A percentile compares a stretch with the other conserved stretches of the same genome.
phyloP scores from a whole-genome alignment of 2,797 vertebrate genomes.

The Podarcis siculus region DNA sequence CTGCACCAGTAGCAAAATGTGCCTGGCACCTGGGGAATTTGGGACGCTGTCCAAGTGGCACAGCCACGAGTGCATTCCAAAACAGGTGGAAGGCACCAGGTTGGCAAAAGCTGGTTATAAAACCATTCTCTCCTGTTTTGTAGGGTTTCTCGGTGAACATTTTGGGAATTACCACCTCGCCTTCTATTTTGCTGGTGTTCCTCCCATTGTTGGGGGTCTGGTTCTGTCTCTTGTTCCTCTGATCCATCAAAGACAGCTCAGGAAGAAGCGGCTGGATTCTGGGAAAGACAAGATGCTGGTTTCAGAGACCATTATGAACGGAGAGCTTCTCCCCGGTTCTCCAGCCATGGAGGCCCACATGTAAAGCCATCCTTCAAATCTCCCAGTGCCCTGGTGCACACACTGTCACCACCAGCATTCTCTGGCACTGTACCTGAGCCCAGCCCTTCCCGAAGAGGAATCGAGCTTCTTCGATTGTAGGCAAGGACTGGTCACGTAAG shows the following conservation, averaged over 20 bases:
- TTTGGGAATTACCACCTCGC: constrained; percentile 89
- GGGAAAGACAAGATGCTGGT: constrained; percentile 90
- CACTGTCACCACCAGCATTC: constrained; percentile 72
- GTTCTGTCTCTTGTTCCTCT: constrained; percentile 94
- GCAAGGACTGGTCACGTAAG: constrained; percentile 49
- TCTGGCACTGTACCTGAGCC: constrained; percentile 57
- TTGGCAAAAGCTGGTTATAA: not conserved
- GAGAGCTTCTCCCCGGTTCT: constrained; percentile 92
- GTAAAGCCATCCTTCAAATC: constrained; percentile 68
- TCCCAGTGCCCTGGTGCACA: not conserved
- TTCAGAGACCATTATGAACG: constrained; percentile 83
- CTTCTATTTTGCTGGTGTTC: constrained; percentile 95
- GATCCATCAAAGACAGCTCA: constrained; percentile 84
- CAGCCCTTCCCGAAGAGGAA: constrained; percentile 49
- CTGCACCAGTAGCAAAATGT: too few relatives aligned
- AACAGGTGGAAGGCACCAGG: not conserved
- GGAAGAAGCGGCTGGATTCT: constrained; percentile 79
- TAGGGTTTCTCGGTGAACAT: constrained; percentile 90
- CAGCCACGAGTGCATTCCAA: not conserved
- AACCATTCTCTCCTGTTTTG: constrained; percentile 25
- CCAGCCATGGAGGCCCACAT: constrained; percentile 90
- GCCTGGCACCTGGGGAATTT: too few relatives aligned
- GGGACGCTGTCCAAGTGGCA: too few relatives aligned
- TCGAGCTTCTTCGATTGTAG: constrained; percentile 20
- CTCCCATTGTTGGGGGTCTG: constrained; percentile 90